phyloP scores from a whole-genome alignment of 35 echinoderm and acorn worm species.

The Strongylocentrotus purpuratus region DNA sequence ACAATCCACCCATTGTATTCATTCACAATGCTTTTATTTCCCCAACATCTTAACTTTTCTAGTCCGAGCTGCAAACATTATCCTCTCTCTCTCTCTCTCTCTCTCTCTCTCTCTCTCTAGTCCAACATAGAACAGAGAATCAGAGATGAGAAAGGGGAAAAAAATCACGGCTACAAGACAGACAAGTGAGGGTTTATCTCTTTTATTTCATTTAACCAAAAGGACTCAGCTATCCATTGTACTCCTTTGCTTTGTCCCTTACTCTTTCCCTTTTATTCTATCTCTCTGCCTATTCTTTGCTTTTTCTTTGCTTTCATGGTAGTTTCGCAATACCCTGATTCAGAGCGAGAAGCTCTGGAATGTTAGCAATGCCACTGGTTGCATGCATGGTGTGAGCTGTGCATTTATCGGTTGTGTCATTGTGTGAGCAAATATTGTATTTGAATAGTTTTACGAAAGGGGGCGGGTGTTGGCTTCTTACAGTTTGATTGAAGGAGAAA shows the following conservation, averaged over 20 bases:
- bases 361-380: not conserved
- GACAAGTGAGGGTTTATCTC: constrained; percentile 9
- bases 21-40: not conserved
- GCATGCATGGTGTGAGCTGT: not conserved
- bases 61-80: not conserved
- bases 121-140: not conserved
- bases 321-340: not conserved
- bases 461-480: not conserved
- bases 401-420: not conserved
- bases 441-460: not conserved
- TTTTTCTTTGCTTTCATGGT: not conserved
- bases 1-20: not conserved
- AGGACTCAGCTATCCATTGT: not conserved
- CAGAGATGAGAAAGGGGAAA: not conserved
- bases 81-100: no score
- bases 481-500: not conserved
- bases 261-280: not conserved
- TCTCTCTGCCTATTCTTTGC: not conserved
- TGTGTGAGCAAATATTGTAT: not conserved
- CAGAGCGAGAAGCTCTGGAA: not conserved
- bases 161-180: not conserved
- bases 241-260: not conserved
- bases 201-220: not conserved
- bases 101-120: not conserved
- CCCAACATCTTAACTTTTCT: constrained; percentile 10